phyloP scores from a whole-genome alignment of 2,113 vertebrate species.

The Cavia aperea region DNA sequence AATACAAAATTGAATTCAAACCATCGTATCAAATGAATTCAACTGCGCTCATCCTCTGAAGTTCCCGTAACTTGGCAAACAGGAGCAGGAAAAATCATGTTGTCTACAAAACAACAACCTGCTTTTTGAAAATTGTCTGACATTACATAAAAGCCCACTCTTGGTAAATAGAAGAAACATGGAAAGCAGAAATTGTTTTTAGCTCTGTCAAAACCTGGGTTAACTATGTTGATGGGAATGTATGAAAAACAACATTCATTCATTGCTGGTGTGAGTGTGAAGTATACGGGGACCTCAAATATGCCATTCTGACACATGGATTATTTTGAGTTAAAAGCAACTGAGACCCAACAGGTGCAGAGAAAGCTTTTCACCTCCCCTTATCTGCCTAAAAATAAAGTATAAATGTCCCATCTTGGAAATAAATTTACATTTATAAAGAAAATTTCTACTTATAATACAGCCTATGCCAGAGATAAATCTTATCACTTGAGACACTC shows the following conservation, averaged over 20 bases:
- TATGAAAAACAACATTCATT: neutral
- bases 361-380: neutral
- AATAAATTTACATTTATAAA: neutral
- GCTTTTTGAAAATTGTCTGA: neutral
- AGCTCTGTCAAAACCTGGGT: neutral
- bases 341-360: neutral
- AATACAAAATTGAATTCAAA: conserved; percentile 10
- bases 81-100: neutral
- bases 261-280: neutral
- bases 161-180: neutral
- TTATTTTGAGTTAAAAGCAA: neutral
- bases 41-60: neutral
- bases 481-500: neutral
- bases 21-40: neutral
- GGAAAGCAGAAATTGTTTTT: conserved; percentile 7
- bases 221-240: neutral
- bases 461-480: neutral
- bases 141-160: neutral
- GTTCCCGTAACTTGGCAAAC: neutral
- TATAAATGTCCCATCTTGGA: neutral
- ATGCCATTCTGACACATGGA: neutral
- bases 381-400: neutral
- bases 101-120: neutral
- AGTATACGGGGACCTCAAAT: neutral
- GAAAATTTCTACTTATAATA: neutral